Evolutionary conservation across 2,797 vertebrate species (phyloP).

Genomic region (Channallabes apus): DNA sequence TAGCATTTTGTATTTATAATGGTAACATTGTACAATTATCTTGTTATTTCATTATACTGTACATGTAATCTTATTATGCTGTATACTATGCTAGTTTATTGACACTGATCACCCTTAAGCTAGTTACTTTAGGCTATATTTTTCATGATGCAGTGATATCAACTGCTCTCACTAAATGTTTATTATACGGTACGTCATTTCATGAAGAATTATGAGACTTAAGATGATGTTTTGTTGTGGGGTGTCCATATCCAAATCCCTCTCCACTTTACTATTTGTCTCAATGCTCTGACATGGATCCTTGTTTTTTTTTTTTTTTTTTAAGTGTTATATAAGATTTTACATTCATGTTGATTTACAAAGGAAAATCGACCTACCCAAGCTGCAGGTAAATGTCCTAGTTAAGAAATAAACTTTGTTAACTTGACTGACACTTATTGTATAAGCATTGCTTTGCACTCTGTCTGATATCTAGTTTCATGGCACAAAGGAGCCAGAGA

Average conservation of each 20-base stretch:
- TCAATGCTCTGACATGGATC: background rate
- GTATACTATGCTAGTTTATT: background rate
- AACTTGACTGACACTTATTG: background rate
- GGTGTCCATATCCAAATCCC: background rate
- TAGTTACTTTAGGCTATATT: background rate
- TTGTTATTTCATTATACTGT: background rate
- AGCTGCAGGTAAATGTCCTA: background rate
- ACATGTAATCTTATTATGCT: background rate
- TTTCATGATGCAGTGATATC: background rate
- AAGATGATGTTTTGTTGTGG: background rate
- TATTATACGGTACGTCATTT: background rate
- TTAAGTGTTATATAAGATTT: background rate
- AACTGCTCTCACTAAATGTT: background rate
- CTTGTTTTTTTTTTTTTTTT: too few species aligned
- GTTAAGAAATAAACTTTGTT: background rate
- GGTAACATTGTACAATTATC: background rate
- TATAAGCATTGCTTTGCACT: constrained; percentile 2
- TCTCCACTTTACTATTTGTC: background rate
- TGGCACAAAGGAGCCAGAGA: background rate
- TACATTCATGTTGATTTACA: background rate
- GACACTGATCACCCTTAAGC: background rate
- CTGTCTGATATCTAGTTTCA: background rate
- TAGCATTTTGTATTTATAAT: background rate
- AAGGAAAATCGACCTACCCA: background rate
- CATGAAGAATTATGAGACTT: background rate